Evolutionary conservation across 2,888 invertebrate species (phyloP), one percentile per base, ranked within the genome.

Genomic region (Liopterus haemorrhoidalis): DNA sequence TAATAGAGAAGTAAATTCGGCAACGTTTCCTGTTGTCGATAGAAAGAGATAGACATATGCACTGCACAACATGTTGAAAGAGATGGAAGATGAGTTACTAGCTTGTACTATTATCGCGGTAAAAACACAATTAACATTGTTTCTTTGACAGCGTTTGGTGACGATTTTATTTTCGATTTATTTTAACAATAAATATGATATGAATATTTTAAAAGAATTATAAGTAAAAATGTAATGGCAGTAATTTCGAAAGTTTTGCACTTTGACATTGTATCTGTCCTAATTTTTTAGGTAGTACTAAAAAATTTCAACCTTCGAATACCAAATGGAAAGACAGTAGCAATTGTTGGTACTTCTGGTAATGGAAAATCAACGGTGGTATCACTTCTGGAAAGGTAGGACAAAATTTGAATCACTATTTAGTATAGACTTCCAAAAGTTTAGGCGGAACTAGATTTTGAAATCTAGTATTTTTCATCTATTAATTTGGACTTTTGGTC

Each of bases 321-420:
- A 55, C 86, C 86, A 1, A 82, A 88, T 3, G 95, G 95, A 1
- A 84, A 85, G 68, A 87, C 92, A 0, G 82, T 94, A 1, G 96
- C 96, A 0, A 78, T 97, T 22, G 94, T 94, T 19, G 93, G 96
- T 1, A 79, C 88, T 0, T 94, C 93, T 27, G 96, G 96, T 2
- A 91, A 90, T 61, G 95, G 94, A 1, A 97, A 97, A 70, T 93
- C 93, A 0, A 97, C 96, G 0, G 79, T 96, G 14, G 93, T 86
- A 2, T 79, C 85, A 1, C 71, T 97, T 25, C 68, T 97, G 33
- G 94, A 96, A 70, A 81, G 92, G 76, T 86, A 61, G 48, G 39
- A 49, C 14, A 22, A 19, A 30, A n/a, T n/a, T n/a, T n/a, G n/a
- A n/a, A n/a, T n/a, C n/a, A n/a, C n/a, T n/a, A n/a, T n/a, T n/a